These are phyloP conservation scores for Epizoanthus fatuus DNA, from an alignment of 92 coral and sea anemone species.

Conservation along the genomic window DNA sequence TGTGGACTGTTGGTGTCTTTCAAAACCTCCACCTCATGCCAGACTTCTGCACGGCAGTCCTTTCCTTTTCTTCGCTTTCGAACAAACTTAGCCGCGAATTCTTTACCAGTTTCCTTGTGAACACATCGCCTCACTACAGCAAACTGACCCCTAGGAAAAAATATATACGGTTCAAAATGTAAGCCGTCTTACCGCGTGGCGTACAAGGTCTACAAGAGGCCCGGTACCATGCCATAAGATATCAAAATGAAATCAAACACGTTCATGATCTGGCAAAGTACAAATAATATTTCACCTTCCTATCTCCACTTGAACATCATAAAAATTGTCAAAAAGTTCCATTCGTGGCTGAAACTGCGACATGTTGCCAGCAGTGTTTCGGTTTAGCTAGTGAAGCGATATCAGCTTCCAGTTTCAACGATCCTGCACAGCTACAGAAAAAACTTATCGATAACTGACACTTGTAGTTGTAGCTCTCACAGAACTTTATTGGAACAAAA, in stretches of 20 bases:
- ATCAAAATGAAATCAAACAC: slow-evolving; percentile 19
- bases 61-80: slow-evolving; percentile 93
- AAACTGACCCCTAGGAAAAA: slow-evolving; percentile 79
- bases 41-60: slow-evolving; percentile 89
- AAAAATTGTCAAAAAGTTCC: slow-evolving; percentile 83
- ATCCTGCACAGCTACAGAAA: not conserved
- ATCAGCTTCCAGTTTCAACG: not conserved
- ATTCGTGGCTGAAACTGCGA: slow-evolving; percentile 65
- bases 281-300: slow-evolving; percentile 73
- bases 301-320: slow-evolving; percentile 85
- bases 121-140: slow-evolving; percentile 85
- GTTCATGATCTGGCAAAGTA: slow-evolving; percentile 11
- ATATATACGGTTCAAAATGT: not conserved
- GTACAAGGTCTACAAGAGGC: not conserved
- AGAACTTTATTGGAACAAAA: too few species aligned
- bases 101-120: slow-evolving; percentile 78
- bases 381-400: not conserved
- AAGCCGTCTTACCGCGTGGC: slow-evolving; percentile 8
- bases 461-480: slow-evolving; percentile 3
- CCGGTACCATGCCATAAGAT: slow-evolving; percentile 2
- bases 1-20: slow-evolving; percentile 73
- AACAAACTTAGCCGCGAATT: slow-evolving; percentile 91
- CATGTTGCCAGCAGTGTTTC: slow-evolving; percentile 47
- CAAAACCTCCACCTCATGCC: slow-evolving; percentile 96
- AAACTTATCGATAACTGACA: not conserved